A percentile compares a stretch with the other conserved stretches of the same genome.
Evolutionary conservation across 2,888 invertebrate species (phyloP).

Genomic region (Schizotus pectinicornis): DNA sequence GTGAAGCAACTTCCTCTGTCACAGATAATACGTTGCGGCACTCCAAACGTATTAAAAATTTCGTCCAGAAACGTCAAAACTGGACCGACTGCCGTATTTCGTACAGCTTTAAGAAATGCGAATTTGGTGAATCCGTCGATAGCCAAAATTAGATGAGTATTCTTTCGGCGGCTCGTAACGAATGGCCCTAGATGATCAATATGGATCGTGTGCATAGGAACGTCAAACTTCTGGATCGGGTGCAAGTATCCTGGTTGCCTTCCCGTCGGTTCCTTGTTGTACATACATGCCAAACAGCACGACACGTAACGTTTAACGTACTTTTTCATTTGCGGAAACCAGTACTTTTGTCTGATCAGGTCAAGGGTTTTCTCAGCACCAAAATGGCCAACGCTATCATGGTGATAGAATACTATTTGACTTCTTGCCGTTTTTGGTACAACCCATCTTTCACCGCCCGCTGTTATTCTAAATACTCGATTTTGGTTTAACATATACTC

Average conservation of each 20-base stretch:
- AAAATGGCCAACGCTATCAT: constrained; percentile 26
- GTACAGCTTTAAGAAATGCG: constrained; percentile 7
- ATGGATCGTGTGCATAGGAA: constrained; percentile 35
- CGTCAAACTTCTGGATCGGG: constrained; percentile 26
- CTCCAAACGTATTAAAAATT: not conserved
- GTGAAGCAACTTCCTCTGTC: too few species aligned
- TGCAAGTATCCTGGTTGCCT: constrained; percentile 29
- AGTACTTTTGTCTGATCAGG: not conserved
- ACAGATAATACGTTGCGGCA: not conserved
- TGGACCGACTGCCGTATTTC: constrained; percentile 8
- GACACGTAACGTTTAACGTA: not conserved
- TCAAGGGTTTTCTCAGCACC: constrained; percentile 15
- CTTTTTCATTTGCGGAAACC: constrained; percentile 6
- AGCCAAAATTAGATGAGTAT: constrained; percentile 2
- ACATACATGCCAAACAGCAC: not conserved
- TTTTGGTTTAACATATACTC: constrained; percentile 5
- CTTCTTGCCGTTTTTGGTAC: constrained; percentile 22
- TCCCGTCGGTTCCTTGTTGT: not conserved
- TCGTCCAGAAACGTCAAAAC: constrained; percentile 11
- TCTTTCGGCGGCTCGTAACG: constrained; percentile 11
- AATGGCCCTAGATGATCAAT: constrained; percentile 36
- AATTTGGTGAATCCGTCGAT: constrained; percentile 17
- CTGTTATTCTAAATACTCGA: constrained; percentile 9
- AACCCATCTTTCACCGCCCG: constrained; percentile 13
- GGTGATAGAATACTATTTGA: constrained; percentile 12